Percentiles rank a stretch among this genome's conserved stretches.
Conservation (phyloP, 2,888 invertebrate species). For the Phania funesta region DNA sequence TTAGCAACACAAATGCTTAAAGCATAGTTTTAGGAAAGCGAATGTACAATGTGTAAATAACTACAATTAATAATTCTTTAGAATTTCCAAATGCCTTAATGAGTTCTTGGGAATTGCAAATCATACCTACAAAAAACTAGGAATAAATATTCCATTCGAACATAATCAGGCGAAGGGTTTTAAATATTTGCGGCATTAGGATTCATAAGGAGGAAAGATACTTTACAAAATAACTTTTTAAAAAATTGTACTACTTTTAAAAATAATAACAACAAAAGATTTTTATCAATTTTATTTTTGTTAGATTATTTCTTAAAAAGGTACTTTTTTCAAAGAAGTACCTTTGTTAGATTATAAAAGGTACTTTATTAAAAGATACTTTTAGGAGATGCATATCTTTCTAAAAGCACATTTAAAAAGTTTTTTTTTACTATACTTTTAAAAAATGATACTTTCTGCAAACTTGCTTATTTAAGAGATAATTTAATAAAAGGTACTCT, state of each 20-base stretch:
- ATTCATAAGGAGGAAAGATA: too few species aligned
- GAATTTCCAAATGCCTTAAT: constrained; percentile 47
- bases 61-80: constrained; percentile 26
- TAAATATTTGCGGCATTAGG: neutral
- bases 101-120: constrained; percentile 45
- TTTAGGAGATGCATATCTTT: too few species aligned
- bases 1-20: neutral
- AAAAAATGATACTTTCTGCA: neutral
- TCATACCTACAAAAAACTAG: constrained; percentile 1
- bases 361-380: too few species aligned
- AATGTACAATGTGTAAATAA: neutral
- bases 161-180: neutral
- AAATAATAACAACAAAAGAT: too few species aligned
- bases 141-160: neutral
- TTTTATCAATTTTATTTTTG: too few species aligned
- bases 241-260: too few species aligned
- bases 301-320: too few species aligned
- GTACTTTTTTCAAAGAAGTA: too few species aligned
- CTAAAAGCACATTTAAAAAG: neutral
- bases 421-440: neutral
- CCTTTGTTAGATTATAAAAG: too few species aligned
- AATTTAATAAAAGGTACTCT: neutral
- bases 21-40: constrained; percentile 10
- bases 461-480: too few species aligned
- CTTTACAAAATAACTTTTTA: too few species aligned